A percentile compares a stretch with the other conserved stretches of the same genome.
These are phyloP conservation scores for Chrysemys picta DNA, from an alignment of 2,113 vertebrate species.

Conservation along the genomic window DNA sequence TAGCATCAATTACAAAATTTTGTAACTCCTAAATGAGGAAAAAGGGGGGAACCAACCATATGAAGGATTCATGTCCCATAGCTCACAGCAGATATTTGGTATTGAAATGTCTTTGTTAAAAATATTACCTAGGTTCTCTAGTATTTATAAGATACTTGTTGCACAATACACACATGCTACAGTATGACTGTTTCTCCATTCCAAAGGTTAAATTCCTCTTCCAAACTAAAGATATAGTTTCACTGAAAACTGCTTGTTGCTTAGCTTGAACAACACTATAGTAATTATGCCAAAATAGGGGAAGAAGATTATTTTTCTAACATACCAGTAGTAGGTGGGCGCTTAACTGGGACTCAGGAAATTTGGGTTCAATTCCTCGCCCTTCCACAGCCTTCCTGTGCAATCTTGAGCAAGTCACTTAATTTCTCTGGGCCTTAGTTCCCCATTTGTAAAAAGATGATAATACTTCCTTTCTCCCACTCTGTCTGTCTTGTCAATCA, in stretches of 20 bases:
- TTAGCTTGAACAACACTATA: rapidly evolving
- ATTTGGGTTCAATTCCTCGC: rapidly evolving
- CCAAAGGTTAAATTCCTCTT: neutral
- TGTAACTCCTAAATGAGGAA: neutral
- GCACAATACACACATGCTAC: neutral
- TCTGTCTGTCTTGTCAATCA: rapidly evolving
- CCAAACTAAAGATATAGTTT: neutral
- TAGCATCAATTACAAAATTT: neutral
- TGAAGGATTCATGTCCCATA: neutral
- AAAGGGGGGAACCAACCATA: neutral
- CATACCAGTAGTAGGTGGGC: neutral
- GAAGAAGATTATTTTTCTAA: neutral
- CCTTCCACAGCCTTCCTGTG: neutral
- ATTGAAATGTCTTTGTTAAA: neutral
- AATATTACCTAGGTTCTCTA: neutral
- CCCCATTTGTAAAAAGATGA: neutral
- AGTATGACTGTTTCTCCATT: neutral
- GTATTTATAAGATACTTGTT: neutral
- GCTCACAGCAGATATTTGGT: neutral
- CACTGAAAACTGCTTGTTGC: neutral
- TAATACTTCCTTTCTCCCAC: rapidly evolving
- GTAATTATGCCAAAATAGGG: neutral
- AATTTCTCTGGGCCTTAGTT: neutral
- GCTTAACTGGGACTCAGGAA: neutral
- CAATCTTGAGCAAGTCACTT: neutral